Evolutionary conservation across 2,113 vertebrate species (phyloP).

Genomic region (Ageneiosus marmoratus): DNA sequence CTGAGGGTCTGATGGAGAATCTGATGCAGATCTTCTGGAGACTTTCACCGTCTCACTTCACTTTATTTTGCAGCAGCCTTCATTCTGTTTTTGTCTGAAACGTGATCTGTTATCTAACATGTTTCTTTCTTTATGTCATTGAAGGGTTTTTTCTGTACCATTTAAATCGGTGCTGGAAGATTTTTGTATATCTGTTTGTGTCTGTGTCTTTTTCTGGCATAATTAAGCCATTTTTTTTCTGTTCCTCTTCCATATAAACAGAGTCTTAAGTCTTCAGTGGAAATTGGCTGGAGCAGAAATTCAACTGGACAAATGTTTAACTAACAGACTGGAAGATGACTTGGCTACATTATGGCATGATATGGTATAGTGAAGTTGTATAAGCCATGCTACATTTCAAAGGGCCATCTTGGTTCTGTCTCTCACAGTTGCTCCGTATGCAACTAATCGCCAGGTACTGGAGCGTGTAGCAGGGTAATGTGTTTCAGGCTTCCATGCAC

Average conservation of each 20-base stretch:
- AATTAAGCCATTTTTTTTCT: not conserved
- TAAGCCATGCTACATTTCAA: slow-evolving; percentile 16
- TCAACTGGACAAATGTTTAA: slow-evolving; percentile 20
- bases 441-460: slow-evolving; percentile 40
- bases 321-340: slow-evolving; percentile 6
- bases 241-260: not conserved
- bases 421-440: slow-evolving; percentile 28
- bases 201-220: no score
- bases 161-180: no score
- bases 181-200: no score
- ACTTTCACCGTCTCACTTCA: no score
- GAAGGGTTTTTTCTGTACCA: no score
- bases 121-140: no score
- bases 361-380: slow-evolving; percentile 21
- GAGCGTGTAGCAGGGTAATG: slow-evolving; percentile 20
- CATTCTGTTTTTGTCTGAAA: no score
- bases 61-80: no score
- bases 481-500: slow-evolving; percentile 19
- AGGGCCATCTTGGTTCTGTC: slow-evolving; percentile 30
- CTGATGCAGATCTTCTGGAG: no score
- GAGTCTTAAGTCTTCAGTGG: not conserved
- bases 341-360: slow-evolving; percentile 5
- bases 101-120: no score
- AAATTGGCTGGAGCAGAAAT: slow-evolving; percentile 12
- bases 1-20: no score